Percentiles rank a stretch among this genome's conserved stretches.
These are phyloP conservation scores for Euplexia lucipara DNA, from an alignment of 2,888 invertebrate genomes.

Conservation along the genomic window DNA sequence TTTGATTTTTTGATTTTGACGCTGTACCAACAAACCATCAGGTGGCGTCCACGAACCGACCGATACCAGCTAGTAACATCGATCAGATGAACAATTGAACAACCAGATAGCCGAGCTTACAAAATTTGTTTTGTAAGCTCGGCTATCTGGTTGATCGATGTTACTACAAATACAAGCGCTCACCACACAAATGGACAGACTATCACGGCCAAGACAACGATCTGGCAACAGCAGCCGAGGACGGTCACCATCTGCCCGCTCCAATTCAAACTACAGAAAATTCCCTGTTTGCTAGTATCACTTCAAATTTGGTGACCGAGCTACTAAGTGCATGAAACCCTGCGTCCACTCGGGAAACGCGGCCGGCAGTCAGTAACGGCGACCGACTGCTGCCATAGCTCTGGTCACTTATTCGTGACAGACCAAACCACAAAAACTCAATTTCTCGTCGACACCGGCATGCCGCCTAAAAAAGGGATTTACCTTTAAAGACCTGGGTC, in stretches of 20 bases:
- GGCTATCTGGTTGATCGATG: too few species aligned
- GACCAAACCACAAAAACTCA: constrained; percentile 6
- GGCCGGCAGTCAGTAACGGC: constrained; percentile 15
- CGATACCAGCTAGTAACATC: too few species aligned
- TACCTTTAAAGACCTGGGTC: too few species aligned
- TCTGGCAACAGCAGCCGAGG: neutral
- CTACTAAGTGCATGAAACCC: neutral
- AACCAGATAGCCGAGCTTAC: constrained; percentile 12
- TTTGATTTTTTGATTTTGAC: too few species aligned
- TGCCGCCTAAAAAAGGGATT: too few species aligned
- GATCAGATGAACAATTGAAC: neutral
- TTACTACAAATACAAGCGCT: neutral
- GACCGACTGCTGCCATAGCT: constrained; percentile 12
- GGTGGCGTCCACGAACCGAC: neutral
- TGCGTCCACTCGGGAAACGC: constrained; percentile 14
- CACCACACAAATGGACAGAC: neutral
- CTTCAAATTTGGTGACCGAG: constrained; percentile 6
- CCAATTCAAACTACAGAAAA: constrained; percentile 6
- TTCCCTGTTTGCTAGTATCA: constrained; percentile 21
- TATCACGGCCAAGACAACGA: neutral
- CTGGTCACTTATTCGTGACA: constrained; percentile 17
- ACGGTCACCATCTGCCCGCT: neutral
- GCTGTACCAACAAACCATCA: neutral
- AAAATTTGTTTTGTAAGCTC: too few species aligned
- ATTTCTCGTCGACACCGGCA: constrained; percentile 25